These are phyloP conservation scores for Panthera leo DNA, from an alignment of 2,113 vertebrate genomes.

Conservation along the genomic window DNA sequence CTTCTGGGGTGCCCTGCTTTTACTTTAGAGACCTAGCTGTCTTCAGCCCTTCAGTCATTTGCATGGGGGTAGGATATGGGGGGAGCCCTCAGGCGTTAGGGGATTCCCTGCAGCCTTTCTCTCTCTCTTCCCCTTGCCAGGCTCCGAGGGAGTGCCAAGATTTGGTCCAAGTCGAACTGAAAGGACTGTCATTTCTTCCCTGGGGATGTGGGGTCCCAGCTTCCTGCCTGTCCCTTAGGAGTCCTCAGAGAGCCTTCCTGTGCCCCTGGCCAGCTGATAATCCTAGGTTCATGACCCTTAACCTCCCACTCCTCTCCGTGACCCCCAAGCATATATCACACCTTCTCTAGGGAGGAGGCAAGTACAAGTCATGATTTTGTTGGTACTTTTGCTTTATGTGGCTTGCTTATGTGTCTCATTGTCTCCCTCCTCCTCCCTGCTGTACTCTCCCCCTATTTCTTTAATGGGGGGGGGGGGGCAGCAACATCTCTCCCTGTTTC, in stretches of 20 bases:
- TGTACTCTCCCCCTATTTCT: not conserved
- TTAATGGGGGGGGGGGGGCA: not conserved
- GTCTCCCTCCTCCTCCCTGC: not conserved
- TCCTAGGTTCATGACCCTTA: constrained; percentile 48
- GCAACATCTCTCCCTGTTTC: not conserved
- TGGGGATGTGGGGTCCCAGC: constrained; percentile 54
- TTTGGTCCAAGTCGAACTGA: constrained; percentile 99
- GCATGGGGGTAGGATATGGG: not conserved
- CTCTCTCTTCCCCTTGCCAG: constrained; percentile 81
- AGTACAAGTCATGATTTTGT: constrained; percentile 47
- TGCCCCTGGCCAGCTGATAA: constrained; percentile 77
- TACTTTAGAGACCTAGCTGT: not conserved
- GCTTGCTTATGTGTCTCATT: not conserved
- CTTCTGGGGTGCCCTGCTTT: not conserved
- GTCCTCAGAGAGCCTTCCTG: constrained; percentile 69
- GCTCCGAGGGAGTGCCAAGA: constrained; percentile 97
- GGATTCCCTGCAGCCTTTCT: constrained; percentile 29
- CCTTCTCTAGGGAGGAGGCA: constrained; percentile 41
- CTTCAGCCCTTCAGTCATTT: not conserved
- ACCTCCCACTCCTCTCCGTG: not conserved
- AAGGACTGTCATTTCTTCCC: constrained; percentile 64
- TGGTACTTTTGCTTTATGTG: constrained; percentile 51
- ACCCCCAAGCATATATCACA: constrained; percentile 1
- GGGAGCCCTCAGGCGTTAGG: not conserved
- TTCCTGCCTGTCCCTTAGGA: constrained; percentile 57